phyloP scores from a whole-genome alignment of 2,797 vertebrate genomes.

The Trichosurus vulpecula region DNA sequence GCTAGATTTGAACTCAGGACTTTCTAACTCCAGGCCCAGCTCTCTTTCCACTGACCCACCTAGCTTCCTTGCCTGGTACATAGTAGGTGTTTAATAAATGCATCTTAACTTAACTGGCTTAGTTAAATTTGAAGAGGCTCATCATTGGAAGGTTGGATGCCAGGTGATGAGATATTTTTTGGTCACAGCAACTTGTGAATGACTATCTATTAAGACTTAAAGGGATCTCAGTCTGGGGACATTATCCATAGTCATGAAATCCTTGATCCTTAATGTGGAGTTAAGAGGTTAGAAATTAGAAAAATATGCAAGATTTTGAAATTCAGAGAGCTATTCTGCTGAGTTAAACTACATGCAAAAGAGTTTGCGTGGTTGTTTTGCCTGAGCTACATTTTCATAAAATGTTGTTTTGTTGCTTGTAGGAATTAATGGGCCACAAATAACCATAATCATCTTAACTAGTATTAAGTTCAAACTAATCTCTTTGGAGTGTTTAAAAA shows the following conservation, averaged over 20 bases:
- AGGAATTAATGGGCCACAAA: slow-evolving; percentile 91
- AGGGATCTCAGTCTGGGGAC: background rate
- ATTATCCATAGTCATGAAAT: too few species aligned
- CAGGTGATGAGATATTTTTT: background rate
- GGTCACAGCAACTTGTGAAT: background rate
- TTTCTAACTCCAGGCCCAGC: too few species aligned
- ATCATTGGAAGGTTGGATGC: background rate
- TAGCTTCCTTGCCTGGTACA: background rate
- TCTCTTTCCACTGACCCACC: too few species aligned
- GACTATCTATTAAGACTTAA: background rate
- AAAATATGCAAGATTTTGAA: slow-evolving; percentile 64
- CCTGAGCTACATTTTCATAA: slow-evolving; percentile 80
- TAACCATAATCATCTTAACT: slow-evolving; percentile 92
- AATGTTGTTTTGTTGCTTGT: slow-evolving; percentile 83
- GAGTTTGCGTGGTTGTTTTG: slow-evolving; percentile 70
- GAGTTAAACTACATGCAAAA: slow-evolving; percentile 78
- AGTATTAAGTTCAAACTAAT: slow-evolving; percentile 92
- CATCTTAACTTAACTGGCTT: background rate
- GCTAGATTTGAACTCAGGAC: too few species aligned
- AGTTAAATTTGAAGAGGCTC: background rate
- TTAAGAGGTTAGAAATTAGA: slow-evolving; percentile 18
- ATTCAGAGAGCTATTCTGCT: slow-evolving; percentile 67
- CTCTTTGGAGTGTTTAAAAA: slow-evolving; percentile 82
- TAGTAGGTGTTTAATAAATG: background rate
- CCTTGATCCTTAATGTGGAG: background rate